Conservation (phyloP, 2,888 invertebrate genomes). For the Pherbina coryleti region DNA sequence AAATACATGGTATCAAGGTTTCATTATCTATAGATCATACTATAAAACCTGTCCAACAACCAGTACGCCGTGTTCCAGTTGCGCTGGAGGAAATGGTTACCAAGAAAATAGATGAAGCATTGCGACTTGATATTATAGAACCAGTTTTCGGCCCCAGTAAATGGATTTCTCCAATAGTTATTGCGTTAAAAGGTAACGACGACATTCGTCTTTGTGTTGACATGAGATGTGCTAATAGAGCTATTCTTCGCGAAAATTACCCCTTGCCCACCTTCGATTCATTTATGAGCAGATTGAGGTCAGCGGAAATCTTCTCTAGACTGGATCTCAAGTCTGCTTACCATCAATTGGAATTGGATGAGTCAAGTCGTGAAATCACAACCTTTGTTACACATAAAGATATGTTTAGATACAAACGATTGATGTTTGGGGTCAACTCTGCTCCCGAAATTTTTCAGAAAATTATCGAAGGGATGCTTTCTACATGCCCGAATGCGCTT, state of each 20-base stretch:
- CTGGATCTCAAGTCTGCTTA: slow-evolving; percentile 58
- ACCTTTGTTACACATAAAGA: slow-evolving; percentile 44
- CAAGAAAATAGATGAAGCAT: slow-evolving; percentile 47
- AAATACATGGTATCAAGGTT: slow-evolving; percentile 55
- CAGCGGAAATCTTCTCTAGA: slow-evolving; percentile 52
- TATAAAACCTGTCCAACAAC: slow-evolving; percentile 56
- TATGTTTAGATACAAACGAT: slow-evolving; percentile 58
- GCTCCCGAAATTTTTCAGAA: slow-evolving; percentile 40
- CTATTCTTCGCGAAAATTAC: too few relatives aligned
- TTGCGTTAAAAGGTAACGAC: slow-evolving; percentile 54
- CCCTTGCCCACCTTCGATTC: slow-evolving; percentile 56
- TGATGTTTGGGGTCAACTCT: slow-evolving; percentile 64
- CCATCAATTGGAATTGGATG: slow-evolving; percentile 52
- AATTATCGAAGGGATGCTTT: slow-evolving; percentile 52
- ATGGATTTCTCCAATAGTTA: slow-evolving; percentile 61
- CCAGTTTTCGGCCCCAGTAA: slow-evolving; percentile 43
- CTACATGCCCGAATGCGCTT: slow-evolving; percentile 52
- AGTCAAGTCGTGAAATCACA: slow-evolving; percentile 43
- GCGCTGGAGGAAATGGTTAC: slow-evolving; percentile 49
- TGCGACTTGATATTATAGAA: slow-evolving; percentile 43
- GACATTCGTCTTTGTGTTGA: slow-evolving; percentile 60
- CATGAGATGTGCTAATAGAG: slow-evolving; percentile 59
- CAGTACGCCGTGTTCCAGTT: slow-evolving; percentile 56
- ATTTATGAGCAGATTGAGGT: slow-evolving; percentile 49
- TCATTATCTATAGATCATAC: slow-evolving; percentile 51